A percentile compares a stretch with the other conserved stretches of the same genome.
Conservation (phyloP, 2,888 invertebrate genomes). For the Lysandra coridon region DNA sequence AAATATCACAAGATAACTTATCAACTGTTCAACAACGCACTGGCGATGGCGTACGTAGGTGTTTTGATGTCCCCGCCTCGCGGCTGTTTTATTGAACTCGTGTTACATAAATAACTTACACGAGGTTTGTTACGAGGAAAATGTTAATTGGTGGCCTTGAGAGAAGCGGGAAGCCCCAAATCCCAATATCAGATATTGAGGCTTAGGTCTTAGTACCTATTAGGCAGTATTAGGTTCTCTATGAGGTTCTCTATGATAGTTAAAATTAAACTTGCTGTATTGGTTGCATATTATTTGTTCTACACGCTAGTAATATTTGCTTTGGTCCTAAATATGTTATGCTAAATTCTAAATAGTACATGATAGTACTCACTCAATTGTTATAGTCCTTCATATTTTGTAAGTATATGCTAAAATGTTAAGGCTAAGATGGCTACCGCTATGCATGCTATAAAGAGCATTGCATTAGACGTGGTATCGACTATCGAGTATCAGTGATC, state of each 20-base stretch:
- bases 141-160: background rate
- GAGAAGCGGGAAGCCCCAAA: background rate
- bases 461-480: no score
- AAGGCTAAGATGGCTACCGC: no score
- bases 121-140: background rate
- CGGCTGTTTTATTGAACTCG: background rate
- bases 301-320: no score
- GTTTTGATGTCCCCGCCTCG: slow-evolving; percentile 1
- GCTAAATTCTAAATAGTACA: no score
- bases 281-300: no score
- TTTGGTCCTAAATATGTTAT: no score
- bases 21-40: background rate
- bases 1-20: slow-evolving; percentile 8
- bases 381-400: no score
- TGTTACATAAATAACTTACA: background rate
- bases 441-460: no score
- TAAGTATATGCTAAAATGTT: no score
- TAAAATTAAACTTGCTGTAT: no score
- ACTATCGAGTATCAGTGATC: no score
- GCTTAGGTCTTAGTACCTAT: background rate
- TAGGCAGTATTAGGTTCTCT: background rate
- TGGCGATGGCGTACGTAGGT: background rate
- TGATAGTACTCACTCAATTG: no score
- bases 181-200: background rate
- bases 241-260: background rate